Evolutionary conservation across 2,888 invertebrate species (phyloP).

Genomic region (Pristionchus arcanus): DNA sequence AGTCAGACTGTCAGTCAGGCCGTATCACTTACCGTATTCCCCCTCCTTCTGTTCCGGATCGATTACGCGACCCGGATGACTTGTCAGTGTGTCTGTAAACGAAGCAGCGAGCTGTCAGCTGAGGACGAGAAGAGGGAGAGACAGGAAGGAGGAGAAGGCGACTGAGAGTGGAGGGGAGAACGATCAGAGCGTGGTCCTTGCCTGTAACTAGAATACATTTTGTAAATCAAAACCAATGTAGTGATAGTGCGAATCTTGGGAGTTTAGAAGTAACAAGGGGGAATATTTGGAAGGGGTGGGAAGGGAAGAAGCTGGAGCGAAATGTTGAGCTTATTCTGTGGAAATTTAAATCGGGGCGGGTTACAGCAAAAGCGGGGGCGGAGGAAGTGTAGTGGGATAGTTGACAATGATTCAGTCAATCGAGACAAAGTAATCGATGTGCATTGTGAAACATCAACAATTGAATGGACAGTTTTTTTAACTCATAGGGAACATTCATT

Average conservation of each 20-base stretch:
- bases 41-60: not conserved
- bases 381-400: not conserved
- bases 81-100: conserved; percentile 51
- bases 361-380: not conserved
- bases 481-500: not conserved
- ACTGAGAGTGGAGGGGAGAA: not conserved
- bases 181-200: not conserved
- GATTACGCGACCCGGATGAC: conserved; percentile 9
- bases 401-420: not conserved
- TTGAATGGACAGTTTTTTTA: not conserved
- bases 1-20: not conserved
- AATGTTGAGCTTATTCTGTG: not conserved
- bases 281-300: too few relatives aligned
- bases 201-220: too few relatives aligned
- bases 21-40: conserved; percentile 3
- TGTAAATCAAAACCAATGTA: too few relatives aligned
- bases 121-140: not conserved
- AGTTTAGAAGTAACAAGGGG: too few relatives aligned
- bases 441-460: not conserved
- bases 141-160: not conserved
- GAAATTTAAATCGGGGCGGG: not conserved
- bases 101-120: conserved; percentile 6
- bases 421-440: not conserved
- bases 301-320: not conserved
- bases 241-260: too few relatives aligned